Evolutionary conservation across 2,888 invertebrate genomes (phyloP).

Genomic region (Gnatocerus cornutus): DNA sequence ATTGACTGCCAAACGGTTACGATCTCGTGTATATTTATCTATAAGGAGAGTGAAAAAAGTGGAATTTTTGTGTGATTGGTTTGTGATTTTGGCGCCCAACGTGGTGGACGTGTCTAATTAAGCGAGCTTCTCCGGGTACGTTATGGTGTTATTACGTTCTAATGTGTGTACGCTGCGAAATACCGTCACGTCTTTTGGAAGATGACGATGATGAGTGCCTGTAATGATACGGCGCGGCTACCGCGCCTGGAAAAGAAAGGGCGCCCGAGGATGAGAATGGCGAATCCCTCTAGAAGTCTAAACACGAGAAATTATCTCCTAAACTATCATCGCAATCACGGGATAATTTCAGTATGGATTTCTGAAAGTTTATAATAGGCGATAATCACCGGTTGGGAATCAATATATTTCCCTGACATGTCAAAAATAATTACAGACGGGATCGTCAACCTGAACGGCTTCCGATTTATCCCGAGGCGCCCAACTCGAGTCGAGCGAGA

Average conservation of each 20-base stretch:
- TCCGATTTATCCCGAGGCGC: constrained; percentile 57
- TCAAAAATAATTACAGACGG: constrained; percentile 63
- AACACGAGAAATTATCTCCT: constrained; percentile 33
- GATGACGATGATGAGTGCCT: constrained; percentile 50
- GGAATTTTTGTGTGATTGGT: neutral
- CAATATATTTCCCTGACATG: constrained; percentile 65
- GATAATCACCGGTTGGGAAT: constrained; percentile 62
- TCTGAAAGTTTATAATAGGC: constrained; percentile 63
- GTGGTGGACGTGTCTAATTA: constrained; percentile 6
- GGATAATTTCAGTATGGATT: constrained; percentile 63
- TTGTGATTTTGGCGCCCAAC: constrained; percentile 20
- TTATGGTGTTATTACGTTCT: constrained; percentile 29
- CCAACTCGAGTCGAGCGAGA: neutral
- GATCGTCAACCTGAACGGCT: constrained; percentile 62
- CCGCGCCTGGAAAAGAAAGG: constrained; percentile 53
- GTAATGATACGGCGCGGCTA: constrained; percentile 60
- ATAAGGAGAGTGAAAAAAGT: neutral
- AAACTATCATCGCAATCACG: constrained; percentile 45
- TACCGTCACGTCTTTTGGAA: constrained; percentile 51
- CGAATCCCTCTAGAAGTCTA: constrained; percentile 13
- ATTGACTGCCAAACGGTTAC: constrained; percentile 5
- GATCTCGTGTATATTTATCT: neutral
- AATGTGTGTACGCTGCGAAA: constrained; percentile 43
- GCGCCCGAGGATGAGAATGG: constrained; percentile 50
- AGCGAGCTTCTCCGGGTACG: constrained; percentile 3